Evolutionary conservation across 2,113 vertebrate genomes (phyloP).

Genomic region (Arizona elegans): DNA sequence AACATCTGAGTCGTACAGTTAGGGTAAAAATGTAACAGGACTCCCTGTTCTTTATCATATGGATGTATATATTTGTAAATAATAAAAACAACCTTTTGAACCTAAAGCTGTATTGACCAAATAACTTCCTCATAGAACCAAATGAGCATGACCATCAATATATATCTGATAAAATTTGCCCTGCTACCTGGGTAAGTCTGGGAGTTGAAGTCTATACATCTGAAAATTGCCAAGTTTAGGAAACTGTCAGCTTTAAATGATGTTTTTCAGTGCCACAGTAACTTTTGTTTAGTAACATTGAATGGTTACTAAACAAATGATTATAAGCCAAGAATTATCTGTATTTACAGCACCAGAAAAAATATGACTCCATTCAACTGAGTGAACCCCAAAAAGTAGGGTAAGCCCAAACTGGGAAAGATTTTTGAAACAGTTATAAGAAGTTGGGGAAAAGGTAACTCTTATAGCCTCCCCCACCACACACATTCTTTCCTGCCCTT

Average conservation of each 20-base stretch:
- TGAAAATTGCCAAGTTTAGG: neutral
- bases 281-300: neutral
- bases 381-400: neutral
- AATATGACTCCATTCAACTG: neutral
- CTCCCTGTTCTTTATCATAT: too few species aligned
- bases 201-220: neutral
- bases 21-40: too few species aligned
- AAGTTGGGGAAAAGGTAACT: neutral
- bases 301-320: neutral
- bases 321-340: neutral
- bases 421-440: neutral
- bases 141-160: too few species aligned
- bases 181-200: neutral
- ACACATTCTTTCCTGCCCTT: neutral
- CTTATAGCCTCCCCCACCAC: neutral
- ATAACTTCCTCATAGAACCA: too few species aligned
- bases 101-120: too few species aligned
- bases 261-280: neutral
- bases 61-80: too few species aligned
- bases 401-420: neutral
- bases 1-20: too few species aligned
- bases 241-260: neutral
- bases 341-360: neutral
- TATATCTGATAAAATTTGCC: neutral
- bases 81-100: too few species aligned